phyloP scores from a whole-genome alignment of 2,888 invertebrate species.

The Osmoderma eremita region DNA sequence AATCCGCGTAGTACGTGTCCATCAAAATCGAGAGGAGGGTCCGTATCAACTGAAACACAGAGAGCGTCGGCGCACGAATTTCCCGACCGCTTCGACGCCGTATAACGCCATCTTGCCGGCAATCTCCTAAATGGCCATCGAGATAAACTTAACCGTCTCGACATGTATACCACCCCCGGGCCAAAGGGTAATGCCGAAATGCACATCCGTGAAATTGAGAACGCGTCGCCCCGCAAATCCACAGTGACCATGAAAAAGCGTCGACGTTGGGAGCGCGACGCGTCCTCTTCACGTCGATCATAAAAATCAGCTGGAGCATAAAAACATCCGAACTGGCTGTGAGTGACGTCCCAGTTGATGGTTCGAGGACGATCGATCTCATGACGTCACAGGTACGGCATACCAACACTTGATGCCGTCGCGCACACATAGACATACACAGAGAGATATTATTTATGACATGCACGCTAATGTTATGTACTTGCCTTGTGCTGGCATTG shows the following conservation, averaged over 20 bases:
- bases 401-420: constrained; percentile 29
- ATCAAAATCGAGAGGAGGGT: constrained; percentile 65
- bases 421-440: constrained; percentile 1
- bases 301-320: constrained; percentile 53
- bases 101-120: constrained; percentile 54
- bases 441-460: no score
- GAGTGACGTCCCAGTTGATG: constrained; percentile 59
- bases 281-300: constrained; percentile 48
- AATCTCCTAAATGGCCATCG: constrained; percentile 61
- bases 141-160: constrained; percentile 61
- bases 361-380: constrained; percentile 47
- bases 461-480: no score
- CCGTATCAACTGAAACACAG: constrained; percentile 61
- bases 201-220: constrained; percentile 57
- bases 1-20: constrained; percentile 58
- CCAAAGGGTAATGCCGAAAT: constrained; percentile 56
- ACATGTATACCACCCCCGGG: constrained; percentile 42
- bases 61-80: constrained; percentile 52
- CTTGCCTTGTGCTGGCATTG: no score
- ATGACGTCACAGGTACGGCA: constrained; percentile 40
- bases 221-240: constrained; percentile 44
- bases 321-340: constrained; percentile 55
- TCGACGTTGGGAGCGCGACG: constrained; percentile 33
- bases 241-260: constrained; percentile 37
- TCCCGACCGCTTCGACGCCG: constrained; percentile 55